Base-by-base conservation (phyloP, 2,113 vertebrate genomes). In the Salminus brasiliensis region DNA sequence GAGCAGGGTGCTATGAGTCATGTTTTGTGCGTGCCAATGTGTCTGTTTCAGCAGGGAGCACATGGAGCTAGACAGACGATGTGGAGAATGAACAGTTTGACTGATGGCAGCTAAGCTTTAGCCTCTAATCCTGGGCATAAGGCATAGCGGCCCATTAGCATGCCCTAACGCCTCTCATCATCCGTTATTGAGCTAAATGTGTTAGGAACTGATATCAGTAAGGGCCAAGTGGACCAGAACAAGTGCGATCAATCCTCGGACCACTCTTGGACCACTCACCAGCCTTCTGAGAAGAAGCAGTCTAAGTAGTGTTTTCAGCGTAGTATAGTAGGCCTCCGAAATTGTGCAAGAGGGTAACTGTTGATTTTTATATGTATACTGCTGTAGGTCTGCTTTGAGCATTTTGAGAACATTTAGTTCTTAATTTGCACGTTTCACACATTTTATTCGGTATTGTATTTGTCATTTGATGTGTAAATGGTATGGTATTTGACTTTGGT, bases 141-240 rank as follows among this genome's bases (percentile, higher is more conserved):
- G 57, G 39, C 69, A 63, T n/a, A 25, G 52, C 41, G 59, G 16
- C 16, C 66, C 62, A 77, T 71, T 68, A 49, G 43, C 34, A 60
- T 69, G 80, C 29, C 74, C 73, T 63, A 41, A 25, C 25, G 71
- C 43, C 66, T 80, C 59, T 60, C 69, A 77, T 84, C 80, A 82
- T 80, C 68, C 59, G 49, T 80, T 74, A 82, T 67, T 82, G 70
- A 80, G 74, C 36, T 74, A 70, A 80, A 82, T 78, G 82, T 74
- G 80, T 67, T 81, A 71, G 73, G 59, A 80, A 80, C 62, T 49
- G 83, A 84, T 84, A 73, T 62, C 72, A 72, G 60, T 16, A 68
- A 72, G 68, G 53, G 71, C 43, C 39, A 76, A 80, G 59, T 27
- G 30, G 73, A 72, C 76, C 67, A 66, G 74, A 74, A 74, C 65